Conservation (phyloP, 1,140 invertebrate genomes). For the Magallana angulata region DNA sequence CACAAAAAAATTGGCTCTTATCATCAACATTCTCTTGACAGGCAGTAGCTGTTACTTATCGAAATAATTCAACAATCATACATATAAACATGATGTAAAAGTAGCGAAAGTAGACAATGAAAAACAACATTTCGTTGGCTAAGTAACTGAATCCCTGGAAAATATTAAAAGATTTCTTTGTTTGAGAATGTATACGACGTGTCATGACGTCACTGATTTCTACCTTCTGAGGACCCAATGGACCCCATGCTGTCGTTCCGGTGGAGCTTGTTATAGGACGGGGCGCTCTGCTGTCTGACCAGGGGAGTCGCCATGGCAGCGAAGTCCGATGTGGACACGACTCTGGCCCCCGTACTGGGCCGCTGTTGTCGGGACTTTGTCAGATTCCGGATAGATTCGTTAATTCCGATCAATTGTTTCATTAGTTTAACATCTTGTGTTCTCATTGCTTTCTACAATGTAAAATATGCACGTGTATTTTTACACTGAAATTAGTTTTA, state of each 20-base stretch:
- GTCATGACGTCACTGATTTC: too few species aligned
- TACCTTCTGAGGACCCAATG: slow-evolving; percentile 34
- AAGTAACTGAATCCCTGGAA: too few species aligned
- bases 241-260: slow-evolving; percentile 33
- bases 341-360: not conserved
- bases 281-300: slow-evolving; percentile 45
- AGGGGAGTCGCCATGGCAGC: slow-evolving; percentile 18
- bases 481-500: too few species aligned
- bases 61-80: too few species aligned
- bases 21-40: too few species aligned
- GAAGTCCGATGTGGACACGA: slow-evolving; percentile 19
- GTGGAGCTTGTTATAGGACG: slow-evolving; percentile 40
- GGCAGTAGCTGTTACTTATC: too few species aligned
- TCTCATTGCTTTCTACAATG: slow-evolving; percentile 49
- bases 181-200: too few species aligned
- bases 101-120: too few species aligned
- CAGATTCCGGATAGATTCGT: slow-evolving; percentile 51
- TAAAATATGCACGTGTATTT: not conserved
- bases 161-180: too few species aligned
- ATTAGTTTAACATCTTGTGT: slow-evolving; percentile 55
- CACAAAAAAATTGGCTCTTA: too few species aligned
- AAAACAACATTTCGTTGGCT: too few species aligned
- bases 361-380: slow-evolving; percentile 11
- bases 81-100: too few species aligned
- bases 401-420: slow-evolving; percentile 60